phyloP scores from a whole-genome alignment of 2,888 invertebrate genomes.

The Cephus pulcher region DNA sequence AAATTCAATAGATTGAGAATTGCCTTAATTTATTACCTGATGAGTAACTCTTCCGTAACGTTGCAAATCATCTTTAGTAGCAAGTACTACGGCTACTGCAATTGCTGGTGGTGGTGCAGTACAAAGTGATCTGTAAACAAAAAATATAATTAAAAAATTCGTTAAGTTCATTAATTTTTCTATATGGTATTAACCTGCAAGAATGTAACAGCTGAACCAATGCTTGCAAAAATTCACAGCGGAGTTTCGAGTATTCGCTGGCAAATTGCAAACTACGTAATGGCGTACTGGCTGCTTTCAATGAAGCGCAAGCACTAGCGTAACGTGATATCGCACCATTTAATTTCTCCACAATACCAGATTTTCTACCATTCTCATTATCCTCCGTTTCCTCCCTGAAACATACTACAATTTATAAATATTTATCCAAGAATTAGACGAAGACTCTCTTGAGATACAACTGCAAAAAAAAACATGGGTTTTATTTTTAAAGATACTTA shows the following conservation, averaged over 20 bases:
- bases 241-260: slow-evolving; percentile 80
- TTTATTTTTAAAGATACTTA: slow-evolving; percentile 48
- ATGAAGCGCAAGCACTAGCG: slow-evolving; percentile 61
- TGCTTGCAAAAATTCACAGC: slow-evolving; percentile 80
- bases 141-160: background rate
- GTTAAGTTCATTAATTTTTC: background rate
- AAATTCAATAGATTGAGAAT: background rate
- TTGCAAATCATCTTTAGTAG: slow-evolving; percentile 81
- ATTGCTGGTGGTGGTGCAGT: slow-evolving; percentile 95
- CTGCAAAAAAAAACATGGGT: slow-evolving; percentile 5
- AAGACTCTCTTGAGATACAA: background rate
- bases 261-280: slow-evolving; percentile 77
- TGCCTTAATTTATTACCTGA: slow-evolving; percentile 66
- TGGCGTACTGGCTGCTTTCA: slow-evolving; percentile 77
- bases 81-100: slow-evolving; percentile 84
- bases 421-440: background rate
- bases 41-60: slow-evolving; percentile 84
- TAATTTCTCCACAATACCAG: slow-evolving; percentile 54
- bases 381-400: slow-evolving; percentile 44
- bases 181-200: slow-evolving; percentile 66
- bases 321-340: slow-evolving; percentile 60
- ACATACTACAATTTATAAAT: background rate
- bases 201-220: slow-evolving; percentile 76
- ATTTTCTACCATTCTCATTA: slow-evolving; percentile 39
- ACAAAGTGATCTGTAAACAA: slow-evolving; percentile 72